These are phyloP conservation scores for Nebria salina DNA, from an alignment of 2,888 invertebrate species.

Conservation along the genomic window DNA sequence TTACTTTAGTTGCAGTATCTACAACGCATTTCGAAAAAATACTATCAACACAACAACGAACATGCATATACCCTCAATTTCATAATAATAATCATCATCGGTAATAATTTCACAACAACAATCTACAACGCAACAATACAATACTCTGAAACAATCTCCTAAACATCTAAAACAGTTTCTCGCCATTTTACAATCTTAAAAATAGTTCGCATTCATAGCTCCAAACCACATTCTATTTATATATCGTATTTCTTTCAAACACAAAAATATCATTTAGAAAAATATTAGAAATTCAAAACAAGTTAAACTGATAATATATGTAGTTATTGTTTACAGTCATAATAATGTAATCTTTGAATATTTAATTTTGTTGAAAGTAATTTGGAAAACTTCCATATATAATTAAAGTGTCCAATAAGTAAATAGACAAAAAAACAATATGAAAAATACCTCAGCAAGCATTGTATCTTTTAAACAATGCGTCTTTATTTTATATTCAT, in stretches of 20 bases:
- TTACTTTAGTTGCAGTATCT: background rate
- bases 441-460: background rate
- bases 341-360: background rate
- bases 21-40: background rate
- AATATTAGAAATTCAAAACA: background rate
- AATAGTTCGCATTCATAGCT: slow-evolving; percentile 28
- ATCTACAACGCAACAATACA: slow-evolving; percentile 36
- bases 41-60: background rate
- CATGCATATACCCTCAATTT: slow-evolving; percentile 33
- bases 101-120: slow-evolving; percentile 39
- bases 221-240: background rate
- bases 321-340: background rate
- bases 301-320: background rate
- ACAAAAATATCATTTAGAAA: background rate
- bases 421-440: background rate
- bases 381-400: background rate
- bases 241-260: background rate
- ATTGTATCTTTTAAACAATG: background rate
- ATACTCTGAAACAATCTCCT: slow-evolving; percentile 32
- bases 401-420: background rate
- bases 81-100: slow-evolving; percentile 34
- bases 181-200: slow-evolving; percentile 25
- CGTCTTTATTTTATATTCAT: too few relatives aligned
- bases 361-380: background rate
- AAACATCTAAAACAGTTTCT: slow-evolving; percentile 34